A percentile compares a stretch with the other conserved stretches of the same genome.
These are phyloP conservation scores for Atrichornis clamosus DNA, from an alignment of 2,113 vertebrate species.

Conservation along the genomic window DNA sequence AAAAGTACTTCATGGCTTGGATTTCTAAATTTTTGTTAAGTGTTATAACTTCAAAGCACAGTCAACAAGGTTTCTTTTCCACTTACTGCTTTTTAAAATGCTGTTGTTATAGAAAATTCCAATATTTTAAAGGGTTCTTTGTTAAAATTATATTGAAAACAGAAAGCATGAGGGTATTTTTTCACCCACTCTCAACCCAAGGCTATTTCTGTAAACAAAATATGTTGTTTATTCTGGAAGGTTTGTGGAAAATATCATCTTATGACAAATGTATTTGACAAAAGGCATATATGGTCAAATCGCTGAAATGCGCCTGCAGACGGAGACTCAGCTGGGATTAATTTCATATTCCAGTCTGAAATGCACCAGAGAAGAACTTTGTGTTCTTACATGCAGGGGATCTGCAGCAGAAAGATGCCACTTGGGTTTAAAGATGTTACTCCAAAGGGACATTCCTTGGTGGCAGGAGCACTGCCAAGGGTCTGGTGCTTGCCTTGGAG, in stretches of 20 bases:
- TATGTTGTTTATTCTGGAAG: slow-evolving; percentile 1
- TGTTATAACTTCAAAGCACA: neutral
- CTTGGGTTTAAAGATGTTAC: neutral
- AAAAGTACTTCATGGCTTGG: neutral
- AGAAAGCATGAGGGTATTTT: neutral
- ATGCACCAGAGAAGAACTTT: neutral
- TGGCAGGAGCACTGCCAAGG: neutral
- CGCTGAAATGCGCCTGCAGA: neutral
- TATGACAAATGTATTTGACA: slow-evolving; percentile 30
- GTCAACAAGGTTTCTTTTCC: neutral
- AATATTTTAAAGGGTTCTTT: neutral
- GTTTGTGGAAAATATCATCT: neutral
- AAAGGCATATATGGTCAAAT: neutral
- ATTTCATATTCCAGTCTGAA: neutral
- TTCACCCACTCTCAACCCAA: neutral
- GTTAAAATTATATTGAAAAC: neutral
- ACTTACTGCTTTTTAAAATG: neutral
- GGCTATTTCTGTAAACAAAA: slow-evolving; percentile 16
- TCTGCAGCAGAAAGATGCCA: neutral
- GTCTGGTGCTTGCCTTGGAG: neutral
- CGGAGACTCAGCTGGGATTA: neutral
- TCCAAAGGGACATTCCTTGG: neutral
- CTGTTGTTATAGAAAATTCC: neutral
- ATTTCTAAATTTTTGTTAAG: neutral
- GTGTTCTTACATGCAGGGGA: neutral